Base-by-base conservation (phyloP, 1,140 invertebrate genomes). In the Atta colombica region DNA sequence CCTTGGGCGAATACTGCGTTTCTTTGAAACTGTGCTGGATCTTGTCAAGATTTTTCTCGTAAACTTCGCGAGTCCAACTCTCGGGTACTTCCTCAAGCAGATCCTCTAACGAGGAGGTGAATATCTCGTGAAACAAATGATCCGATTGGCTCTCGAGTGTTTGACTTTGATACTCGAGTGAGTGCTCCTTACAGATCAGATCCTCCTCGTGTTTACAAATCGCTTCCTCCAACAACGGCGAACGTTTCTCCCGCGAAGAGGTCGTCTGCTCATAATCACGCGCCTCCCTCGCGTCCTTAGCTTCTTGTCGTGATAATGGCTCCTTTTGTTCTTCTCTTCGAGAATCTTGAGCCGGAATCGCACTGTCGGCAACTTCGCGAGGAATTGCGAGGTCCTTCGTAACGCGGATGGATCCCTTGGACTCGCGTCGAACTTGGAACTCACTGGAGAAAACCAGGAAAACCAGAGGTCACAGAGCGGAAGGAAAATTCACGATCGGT, bases 111-210 rank as follows among this genome's bases (percentile, higher is more conserved):
- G 90, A 87, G 0, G 77, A 82, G 0, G 88, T 65, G 8, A 80
- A 45, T 7, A 10, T 39, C 12, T 31, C 58, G 45, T 58, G 80
- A 16, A 85, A 51, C n/a, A 75, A 60, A 21, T 53, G 80, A 10
- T 91, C 90, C 45, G 74, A 72, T 12, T 91, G 90, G 6, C 90
- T 93, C 31, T 93, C 93, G n/a, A 94, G 69, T 0, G 92, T 93
- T 39, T 94, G 93, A 3, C 86, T 89, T 63, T 94, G 94, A 35
- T 94, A 94, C 31, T 93, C 89, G 0, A 94, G 49, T 0, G 93
- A 92, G 60, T 93, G 93, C 63, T 94, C 87, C 66, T 93, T 93
- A 21, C 91, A 88, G 53, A 93, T 92, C 51, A 91, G 65, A 25
- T 93, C 91, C 25, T 93, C 90, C 3, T 91, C 88, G n/a, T 21